These are phyloP conservation scores for Lepilemur septentrionalis DNA, from an alignment of 2,797 vertebrate genomes.

Conservation along the genomic window DNA sequence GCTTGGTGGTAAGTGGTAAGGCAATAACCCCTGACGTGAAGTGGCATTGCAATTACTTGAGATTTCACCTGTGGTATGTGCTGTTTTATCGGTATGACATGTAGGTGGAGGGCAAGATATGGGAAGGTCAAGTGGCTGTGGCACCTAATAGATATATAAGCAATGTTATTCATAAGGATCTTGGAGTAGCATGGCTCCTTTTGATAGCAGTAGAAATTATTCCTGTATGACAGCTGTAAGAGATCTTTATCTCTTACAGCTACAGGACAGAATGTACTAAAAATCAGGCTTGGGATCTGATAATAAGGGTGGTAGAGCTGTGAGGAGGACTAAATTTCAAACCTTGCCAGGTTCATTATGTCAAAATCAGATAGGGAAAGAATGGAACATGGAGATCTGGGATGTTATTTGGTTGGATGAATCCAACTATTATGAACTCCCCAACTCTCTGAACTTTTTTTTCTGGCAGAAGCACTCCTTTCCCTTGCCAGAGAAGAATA, in stretches of 20 bases:
- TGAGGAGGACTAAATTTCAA: slow-evolving; percentile 15
- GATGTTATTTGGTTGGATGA: slow-evolving; percentile 21
- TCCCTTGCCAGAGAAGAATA: slow-evolving; percentile 16
- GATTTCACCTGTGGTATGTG: background rate
- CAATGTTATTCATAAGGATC: background rate
- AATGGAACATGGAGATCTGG: background rate
- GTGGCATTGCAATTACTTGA: background rate
- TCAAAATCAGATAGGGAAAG: slow-evolving; percentile 24
- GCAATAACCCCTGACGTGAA: background rate
- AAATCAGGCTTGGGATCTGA: slow-evolving; percentile 20
- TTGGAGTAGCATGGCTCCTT: slow-evolving; percentile 19
- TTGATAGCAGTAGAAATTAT: background rate
- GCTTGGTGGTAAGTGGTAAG: background rate
- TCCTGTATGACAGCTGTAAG: background rate
- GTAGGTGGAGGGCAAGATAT: background rate
- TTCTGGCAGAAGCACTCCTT: background rate
- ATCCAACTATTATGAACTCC: background rate
- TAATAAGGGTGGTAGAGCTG: background rate
- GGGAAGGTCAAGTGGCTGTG: background rate
- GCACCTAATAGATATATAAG: background rate
- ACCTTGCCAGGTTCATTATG: background rate
- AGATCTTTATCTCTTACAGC: background rate
- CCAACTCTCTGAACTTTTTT: background rate
- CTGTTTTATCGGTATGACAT: background rate
- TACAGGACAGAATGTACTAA: background rate